A percentile compares a stretch with the other conserved stretches of the same genome.
phyloP scores from a whole-genome alignment of 2,888 invertebrate genomes.

The Stictocephala bisonia region DNA sequence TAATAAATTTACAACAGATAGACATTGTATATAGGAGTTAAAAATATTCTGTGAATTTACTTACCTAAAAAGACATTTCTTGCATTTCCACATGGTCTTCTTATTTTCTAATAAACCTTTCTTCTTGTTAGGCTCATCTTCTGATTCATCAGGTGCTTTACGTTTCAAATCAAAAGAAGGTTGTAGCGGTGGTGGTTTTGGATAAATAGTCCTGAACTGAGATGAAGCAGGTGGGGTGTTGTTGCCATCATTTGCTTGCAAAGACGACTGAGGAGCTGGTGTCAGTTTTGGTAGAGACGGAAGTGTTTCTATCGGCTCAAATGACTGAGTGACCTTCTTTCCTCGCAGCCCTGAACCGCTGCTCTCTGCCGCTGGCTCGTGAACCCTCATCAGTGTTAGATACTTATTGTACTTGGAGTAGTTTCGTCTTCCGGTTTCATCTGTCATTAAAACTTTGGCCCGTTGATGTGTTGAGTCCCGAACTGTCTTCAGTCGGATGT shows the following conservation, averaged over 20 bases:
- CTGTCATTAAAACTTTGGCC: slow-evolving; percentile 89
- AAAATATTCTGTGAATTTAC: slow-evolving; percentile 57
- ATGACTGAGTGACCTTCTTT: slow-evolving; percentile 40
- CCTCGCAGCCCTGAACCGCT: slow-evolving; percentile 52
- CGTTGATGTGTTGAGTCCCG: slow-evolving; percentile 84
- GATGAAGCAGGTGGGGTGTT: slow-evolving; percentile 51
- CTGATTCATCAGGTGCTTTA: slow-evolving; percentile 44
- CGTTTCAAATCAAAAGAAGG: slow-evolving; percentile 62
- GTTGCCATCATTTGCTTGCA: slow-evolving; percentile 24
- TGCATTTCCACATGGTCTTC: slow-evolving; percentile 88
- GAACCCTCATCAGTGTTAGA: slow-evolving; percentile 75
- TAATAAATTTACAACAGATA: too few species aligned
- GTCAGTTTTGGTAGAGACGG: slow-evolving; percentile 48
- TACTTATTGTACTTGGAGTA: slow-evolving; percentile 95
- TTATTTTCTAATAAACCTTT: slow-evolving; percentile 68
- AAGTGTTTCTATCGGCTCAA: slow-evolving; percentile 32
- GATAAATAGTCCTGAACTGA: slow-evolving; percentile 14
- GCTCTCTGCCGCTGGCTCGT: slow-evolving; percentile 56
- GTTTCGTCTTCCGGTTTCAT: slow-evolving; percentile 90
- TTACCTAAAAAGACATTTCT: slow-evolving; percentile 89
- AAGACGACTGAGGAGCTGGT: slow-evolving; percentile 25
- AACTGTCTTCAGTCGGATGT: slow-evolving; percentile 90
- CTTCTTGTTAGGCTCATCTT: slow-evolving; percentile 54
- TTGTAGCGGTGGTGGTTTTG: slow-evolving; percentile 47
- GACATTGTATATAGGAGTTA: too few species aligned